Evolutionary conservation across 2,797 vertebrate species (phyloP).

Genomic region (Luscinia megarhynchos): DNA sequence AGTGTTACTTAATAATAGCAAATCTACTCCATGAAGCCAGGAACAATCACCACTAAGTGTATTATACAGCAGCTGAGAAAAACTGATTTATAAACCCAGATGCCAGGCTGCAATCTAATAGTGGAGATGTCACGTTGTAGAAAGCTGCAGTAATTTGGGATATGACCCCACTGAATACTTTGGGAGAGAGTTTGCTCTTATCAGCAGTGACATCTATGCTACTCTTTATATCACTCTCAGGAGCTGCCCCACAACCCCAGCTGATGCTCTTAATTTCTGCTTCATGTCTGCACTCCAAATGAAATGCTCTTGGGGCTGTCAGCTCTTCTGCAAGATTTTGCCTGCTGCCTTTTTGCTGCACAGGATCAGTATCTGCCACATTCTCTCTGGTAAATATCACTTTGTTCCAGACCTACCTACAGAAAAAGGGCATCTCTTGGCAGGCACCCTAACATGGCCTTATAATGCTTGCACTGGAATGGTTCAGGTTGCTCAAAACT

Average conservation of each 20-base stretch:
- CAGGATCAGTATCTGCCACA: neutral
- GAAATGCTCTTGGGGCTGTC: neutral
- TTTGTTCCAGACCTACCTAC: neutral
- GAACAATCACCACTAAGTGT: constrained; percentile 3
- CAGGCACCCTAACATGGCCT: neutral
- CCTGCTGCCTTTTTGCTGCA: neutral
- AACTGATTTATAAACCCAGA: constrained; percentile 41
- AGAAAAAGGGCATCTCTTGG: neutral
- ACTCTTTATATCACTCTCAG: neutral
- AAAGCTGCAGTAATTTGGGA: neutral
- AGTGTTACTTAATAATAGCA: constrained; percentile 8
- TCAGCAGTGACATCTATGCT: neutral
- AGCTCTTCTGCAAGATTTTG: neutral
- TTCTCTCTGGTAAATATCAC: neutral
- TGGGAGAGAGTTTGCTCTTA: neutral
- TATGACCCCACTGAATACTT: neutral
- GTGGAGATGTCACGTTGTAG: neutral
- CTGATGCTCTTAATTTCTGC: neutral
- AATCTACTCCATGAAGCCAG: neutral
- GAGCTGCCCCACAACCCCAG: neutral
- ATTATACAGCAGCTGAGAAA: neutral
- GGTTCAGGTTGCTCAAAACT: neutral
- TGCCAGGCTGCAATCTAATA: neutral
- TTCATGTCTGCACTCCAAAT: neutral
- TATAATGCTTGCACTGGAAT: neutral